Evolutionary conservation across 1,140 invertebrate genomes (phyloP), one percentile per base, ranked within the genome.

Genomic region (Bicyclus anynana): DNA sequence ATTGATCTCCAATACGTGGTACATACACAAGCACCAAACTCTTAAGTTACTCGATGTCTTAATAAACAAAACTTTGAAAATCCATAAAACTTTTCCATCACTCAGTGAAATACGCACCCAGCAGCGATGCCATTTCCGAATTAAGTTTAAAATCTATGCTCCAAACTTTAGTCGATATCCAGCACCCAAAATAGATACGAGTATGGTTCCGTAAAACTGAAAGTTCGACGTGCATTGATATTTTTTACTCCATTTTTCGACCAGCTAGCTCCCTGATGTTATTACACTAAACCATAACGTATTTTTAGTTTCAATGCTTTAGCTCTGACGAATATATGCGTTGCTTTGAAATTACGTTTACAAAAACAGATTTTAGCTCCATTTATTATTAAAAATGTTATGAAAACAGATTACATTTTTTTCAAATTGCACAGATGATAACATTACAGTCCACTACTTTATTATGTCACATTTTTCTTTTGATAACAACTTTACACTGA

Each of bases 221-320:
- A 37, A 49, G 21, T 58, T 42, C 21, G 46, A 38, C 16, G 26
- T 13, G 27, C 48, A 26, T 46, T 7, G 33, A 27, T 27, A 13
- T 27, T 58, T 33, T 58, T 46, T 58, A 29, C 26, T 38, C 26
- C 40, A 50, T 58, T 58, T 57, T 58, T 42, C 49, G 6, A 21
- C 53, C 21, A 44, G 9, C 1, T 21, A 44, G 17, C 18, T 44
- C 29, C 18, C 48, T 42, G 56, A 58, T 52, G 56, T 51, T 58
- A 58, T 58, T 57, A 51, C 48, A 58, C 55, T 46, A 46, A 20
- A 58, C 40, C 48, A 37, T 44, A 18, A 38, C 37, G 54, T 49
- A 51, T 58, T 58, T 58, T 51, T 49, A 29, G 54, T 57, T 57
- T 42, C 37, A 50, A 57, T 40, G 37, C 5, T 40, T 16, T 16